Base-by-base conservation (phyloP, 2,888 invertebrate species). In the Opisthograptis luteolata region DNA sequence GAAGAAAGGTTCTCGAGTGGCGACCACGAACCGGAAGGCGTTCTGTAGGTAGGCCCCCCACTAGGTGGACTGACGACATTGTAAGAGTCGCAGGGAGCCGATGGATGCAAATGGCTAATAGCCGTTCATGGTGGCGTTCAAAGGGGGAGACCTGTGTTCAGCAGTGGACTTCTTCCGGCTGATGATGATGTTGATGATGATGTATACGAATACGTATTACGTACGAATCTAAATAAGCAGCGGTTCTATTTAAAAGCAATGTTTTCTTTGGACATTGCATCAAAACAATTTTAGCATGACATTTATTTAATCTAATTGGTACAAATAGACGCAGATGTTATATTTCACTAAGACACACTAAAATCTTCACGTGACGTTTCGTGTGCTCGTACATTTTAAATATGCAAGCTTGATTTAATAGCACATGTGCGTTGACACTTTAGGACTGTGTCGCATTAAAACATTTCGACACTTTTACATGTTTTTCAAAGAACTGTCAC, bases 231-330 rank as follows among this genome's bases (percentile, higher is more conserved):
- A 9, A 24, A 8, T 25, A 4, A 15, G 15, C 27, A 9, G 3
- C 9, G 2, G 7, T 5, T 15, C 17, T 34, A 35, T 20, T 25
- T 14, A 50, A 50, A 58, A 47, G 28, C 47, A 40, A 39, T 72
- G 67, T 72, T 72, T 64, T 64, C 66, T 62, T 72, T 72, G 73
- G 71, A 66, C 55, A 42, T 61, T 24, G 58, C 57, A 50, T 48
- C 27, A 28, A 35, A 36, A 30, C 44, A 47, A 50, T 58, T 68
- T 62, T 62, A 65, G 60, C 36, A 2, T 57, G 58, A 55, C 55
- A 67, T 55, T 55, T 54, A 55, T 53, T 57, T 36, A 36, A 42
- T 44, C 52, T 62, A 65, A 64, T 65, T 24, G 28, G 36, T 42
- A 37, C 42, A 42, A 37, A 39, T 41, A 41, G 35, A 20, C 19